phyloP scores from a whole-genome alignment of 2,113 vertebrate species.

The Collichthys lucidus region DNA sequence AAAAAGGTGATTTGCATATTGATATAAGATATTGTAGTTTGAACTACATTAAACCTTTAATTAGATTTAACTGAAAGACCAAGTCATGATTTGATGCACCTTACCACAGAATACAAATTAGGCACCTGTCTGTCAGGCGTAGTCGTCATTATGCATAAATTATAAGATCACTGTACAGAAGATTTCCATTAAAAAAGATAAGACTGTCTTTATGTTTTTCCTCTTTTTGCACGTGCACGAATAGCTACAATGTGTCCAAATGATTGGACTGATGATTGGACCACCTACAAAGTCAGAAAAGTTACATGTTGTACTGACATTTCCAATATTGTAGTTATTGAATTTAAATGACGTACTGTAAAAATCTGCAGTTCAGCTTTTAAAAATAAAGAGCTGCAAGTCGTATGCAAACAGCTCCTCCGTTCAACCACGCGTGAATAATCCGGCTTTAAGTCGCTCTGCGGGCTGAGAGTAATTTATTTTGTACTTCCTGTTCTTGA shows the following conservation, averaged over 20 bases:
- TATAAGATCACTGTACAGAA: neutral
- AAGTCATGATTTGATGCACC: neutral
- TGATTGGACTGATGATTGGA: neutral
- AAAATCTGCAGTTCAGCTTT: slow-evolving; percentile 43
- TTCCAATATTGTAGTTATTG: slow-evolving; percentile 8
- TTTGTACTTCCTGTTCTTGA: slow-evolving; percentile 61
- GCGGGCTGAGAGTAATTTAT: slow-evolving; percentile 58
- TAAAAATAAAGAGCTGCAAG: slow-evolving; percentile 22
- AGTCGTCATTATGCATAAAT: neutral
- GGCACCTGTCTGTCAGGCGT: neutral
- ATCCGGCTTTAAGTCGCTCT: slow-evolving; percentile 71
- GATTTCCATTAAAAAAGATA: neutral
- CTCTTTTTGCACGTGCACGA: neutral
- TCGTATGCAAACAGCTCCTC: slow-evolving; percentile 10
- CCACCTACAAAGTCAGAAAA: neutral
- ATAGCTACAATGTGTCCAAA: neutral
- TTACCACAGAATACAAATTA: neutral
- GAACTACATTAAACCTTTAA: neutral
- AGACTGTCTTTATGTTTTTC: neutral
- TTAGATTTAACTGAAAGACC: no score
- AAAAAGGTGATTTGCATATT: neutral
- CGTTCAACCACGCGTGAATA: slow-evolving; percentile 67
- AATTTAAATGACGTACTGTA: slow-evolving; percentile 26
- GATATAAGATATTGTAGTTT: neutral
- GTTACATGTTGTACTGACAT: neutral